phyloP scores from a whole-genome alignment of 2,888 invertebrate genomes.

The Euproctis similis region DNA sequence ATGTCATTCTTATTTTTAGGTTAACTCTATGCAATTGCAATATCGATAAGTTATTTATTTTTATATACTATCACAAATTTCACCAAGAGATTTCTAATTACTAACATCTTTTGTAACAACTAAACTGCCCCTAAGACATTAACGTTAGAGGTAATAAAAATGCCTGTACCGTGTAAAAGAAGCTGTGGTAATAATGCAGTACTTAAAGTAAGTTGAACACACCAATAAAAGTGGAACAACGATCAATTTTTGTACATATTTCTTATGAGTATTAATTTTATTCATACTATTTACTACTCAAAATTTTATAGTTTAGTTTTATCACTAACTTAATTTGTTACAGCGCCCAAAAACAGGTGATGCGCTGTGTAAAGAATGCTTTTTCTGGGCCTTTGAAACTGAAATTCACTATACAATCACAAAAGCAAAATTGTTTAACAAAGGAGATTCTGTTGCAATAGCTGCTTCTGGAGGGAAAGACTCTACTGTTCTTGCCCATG shows the following conservation, averaged over 20 bases:
- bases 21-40: too few species aligned
- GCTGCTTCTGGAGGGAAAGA: constrained; percentile 97
- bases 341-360: constrained; percentile 94
- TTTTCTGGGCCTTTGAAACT: constrained; percentile 93
- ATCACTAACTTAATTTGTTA: constrained; percentile 19
- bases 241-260: too few species aligned
- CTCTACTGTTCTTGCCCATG: constrained; percentile 97
- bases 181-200: constrained; percentile 85
- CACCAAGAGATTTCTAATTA: too few species aligned
- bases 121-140: too few species aligned
- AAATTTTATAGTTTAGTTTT: too few species aligned
- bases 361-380: constrained; percentile 95
- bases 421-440: constrained; percentile 86
- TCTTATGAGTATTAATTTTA: too few species aligned
- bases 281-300: too few species aligned
- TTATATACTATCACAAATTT: too few species aligned
- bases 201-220: constrained; percentile 77
- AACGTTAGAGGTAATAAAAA: too few species aligned
- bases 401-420: constrained; percentile 95
- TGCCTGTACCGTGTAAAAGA: constrained; percentile 82
- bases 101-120: background rate
- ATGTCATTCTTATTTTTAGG: too few species aligned
- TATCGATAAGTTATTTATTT: too few species aligned
- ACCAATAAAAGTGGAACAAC: background rate
- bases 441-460: constrained; percentile 91